Conservation (phyloP, 1,140 invertebrate species). For the Trachymyrmex cornetzi region DNA sequence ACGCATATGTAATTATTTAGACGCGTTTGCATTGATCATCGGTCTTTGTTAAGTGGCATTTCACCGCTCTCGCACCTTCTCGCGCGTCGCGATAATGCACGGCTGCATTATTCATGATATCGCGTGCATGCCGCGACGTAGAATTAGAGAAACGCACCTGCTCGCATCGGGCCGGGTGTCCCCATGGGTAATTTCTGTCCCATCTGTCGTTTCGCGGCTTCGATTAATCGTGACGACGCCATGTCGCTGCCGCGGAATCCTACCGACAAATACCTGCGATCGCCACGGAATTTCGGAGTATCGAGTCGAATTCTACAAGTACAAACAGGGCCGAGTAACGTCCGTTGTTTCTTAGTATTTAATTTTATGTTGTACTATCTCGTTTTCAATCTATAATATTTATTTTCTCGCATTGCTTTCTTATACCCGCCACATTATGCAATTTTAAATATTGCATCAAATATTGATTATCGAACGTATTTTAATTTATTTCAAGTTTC, state of each 20-base stretch:
- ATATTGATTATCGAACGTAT: not conserved
- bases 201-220: conserved; percentile 38
- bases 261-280: conserved; percentile 17
- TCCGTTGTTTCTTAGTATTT: not conserved
- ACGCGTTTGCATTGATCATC: not conserved
- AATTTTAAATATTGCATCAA: not conserved
- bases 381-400: not conserved
- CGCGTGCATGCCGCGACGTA: conserved; percentile 1
- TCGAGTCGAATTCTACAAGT: not conserved
- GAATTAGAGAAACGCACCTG: conserved; percentile 59
- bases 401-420: not conserved
- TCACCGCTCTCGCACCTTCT: conserved; percentile 5
- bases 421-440: not conserved
- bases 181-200: conserved; percentile 29
- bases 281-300: conserved; percentile 29
- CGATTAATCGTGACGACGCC: conserved; percentile 37
- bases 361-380: not conserved
- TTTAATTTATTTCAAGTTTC: not conserved
- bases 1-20: conserved; percentile 30
- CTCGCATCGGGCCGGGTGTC: not conserved
- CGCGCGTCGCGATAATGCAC: conserved; percentile 46
- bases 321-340: not conserved
- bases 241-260: conserved; percentile 13
- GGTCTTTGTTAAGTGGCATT: conserved; percentile 8
- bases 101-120: conserved; percentile 42